Conservation (phyloP, 2,888 invertebrate genomes). For the Dichetophora obliterata region DNA sequence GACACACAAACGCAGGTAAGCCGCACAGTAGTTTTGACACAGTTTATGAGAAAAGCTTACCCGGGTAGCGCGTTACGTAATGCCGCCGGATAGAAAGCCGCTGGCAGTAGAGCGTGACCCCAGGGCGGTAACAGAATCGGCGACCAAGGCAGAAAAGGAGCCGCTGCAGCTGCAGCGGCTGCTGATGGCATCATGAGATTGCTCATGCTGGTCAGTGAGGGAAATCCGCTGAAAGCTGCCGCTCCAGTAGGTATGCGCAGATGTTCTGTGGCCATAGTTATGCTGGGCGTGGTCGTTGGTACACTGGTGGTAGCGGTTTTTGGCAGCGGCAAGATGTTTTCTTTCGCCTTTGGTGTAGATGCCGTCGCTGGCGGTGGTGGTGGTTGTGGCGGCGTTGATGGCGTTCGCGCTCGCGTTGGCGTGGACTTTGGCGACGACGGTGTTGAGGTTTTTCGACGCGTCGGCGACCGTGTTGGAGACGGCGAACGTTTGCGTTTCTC, state of each 20-base stretch:
- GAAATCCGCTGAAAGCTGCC: conserved; percentile 63
- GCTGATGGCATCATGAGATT: conserved; percentile 69
- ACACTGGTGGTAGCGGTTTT: conserved; percentile 58
- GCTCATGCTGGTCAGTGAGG: conserved; percentile 64
- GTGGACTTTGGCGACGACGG: conserved; percentile 31
- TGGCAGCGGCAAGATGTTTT: neutral
- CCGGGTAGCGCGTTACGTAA: conserved; percentile 80
- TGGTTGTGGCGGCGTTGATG: conserved; percentile 54
- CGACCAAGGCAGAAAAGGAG: conserved; percentile 82
- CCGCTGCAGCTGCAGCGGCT: conserved; percentile 75
- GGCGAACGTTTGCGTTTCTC: conserved; percentile 68
- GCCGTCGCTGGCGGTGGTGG: neutral
- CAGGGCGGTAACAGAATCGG: conserved; percentile 82
- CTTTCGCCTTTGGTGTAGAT: conserved; percentile 14
- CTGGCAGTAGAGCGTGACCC: conserved; percentile 80
- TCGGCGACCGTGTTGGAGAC: conserved; percentile 63
- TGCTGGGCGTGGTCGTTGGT: conserved; percentile 51
- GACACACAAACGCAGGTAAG: no score
- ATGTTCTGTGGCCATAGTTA: conserved; percentile 58
- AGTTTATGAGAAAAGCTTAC: conserved; percentile 70
- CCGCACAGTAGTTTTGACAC: no score
- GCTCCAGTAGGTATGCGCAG: conserved; percentile 64
- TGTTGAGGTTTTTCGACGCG: conserved; percentile 55
- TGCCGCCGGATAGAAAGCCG: conserved; percentile 80
- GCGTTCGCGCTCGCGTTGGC: conserved; percentile 50